Base-by-base conservation (phyloP, 1,140 invertebrate species). In the Drosophila kanapiae region DNA sequence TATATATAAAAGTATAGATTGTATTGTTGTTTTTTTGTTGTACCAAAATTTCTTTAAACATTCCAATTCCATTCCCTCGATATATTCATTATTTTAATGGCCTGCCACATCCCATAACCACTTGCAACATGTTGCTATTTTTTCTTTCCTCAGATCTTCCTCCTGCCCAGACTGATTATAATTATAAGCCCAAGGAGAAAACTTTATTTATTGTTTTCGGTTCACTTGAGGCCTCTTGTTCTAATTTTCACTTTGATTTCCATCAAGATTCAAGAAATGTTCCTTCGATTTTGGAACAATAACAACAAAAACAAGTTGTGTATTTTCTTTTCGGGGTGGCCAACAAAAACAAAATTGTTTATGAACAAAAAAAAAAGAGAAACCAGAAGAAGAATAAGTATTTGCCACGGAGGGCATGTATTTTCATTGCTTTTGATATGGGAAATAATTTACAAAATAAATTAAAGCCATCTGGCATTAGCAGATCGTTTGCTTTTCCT, bases 381-480 rank as follows among this genome's bases (percentile, higher is more conserved):
- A n/a, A n/a, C n/a, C n/a, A n/a, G n/a, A n/a, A 31, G 31, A 7
- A 31, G 31, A 14, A 48, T 9, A 69, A 74, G 31, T 51, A 53
- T 74, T 74, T n/a, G 42, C 13, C 38, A 27, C 8, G 43, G 45
- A 43, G n/a, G 53, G 27, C 42, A 47, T 71, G 71, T 74, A 62
- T 85, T 85, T 85, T 74, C 64, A 70, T 81, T 75, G 74, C 82
- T 58, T 85, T 86, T 86, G 82, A 85, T 85, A 86, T 85, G 78
- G 78, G 76, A 85, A 85, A 85, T 85, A 85, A 86, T 85, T 86
- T 82, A 85, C 78, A 85, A 85, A 85, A 74, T 81, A 85, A 85
- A 85, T 85, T 85, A 86, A 85, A 78, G 82, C 82, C 82, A 85
- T 85, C 82, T 85, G 82, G 82, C 74, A 85, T 80, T 84, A 83